Percentiles rank a stretch among this genome's conserved stretches.
Evolutionary conservation across 2,797 vertebrate genomes (phyloP).

Genomic region (Enteromius thamalakanensis): DNA sequence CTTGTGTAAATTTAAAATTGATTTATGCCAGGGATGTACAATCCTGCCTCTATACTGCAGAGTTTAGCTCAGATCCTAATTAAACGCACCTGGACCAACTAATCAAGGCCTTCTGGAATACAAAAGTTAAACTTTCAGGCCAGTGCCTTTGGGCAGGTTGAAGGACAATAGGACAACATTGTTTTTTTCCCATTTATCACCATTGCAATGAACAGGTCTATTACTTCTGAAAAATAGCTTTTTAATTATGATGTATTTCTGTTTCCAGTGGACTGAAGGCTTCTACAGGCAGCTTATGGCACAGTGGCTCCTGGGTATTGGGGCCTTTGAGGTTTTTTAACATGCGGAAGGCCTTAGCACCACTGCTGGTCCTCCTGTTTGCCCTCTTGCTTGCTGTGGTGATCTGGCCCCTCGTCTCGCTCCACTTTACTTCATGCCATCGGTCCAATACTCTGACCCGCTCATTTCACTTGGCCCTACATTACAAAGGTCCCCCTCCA

Average conservation of each 20-base stretch:
- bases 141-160: not conserved
- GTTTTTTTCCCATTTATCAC: not conserved
- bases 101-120: constrained; percentile 6
- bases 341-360: constrained; percentile 35
- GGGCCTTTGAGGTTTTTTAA: constrained; percentile 36
- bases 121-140: not conserved
- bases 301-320: constrained; percentile 12
- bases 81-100: constrained; percentile 11
- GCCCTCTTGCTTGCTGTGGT: constrained; percentile 67
- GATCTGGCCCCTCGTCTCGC: constrained; percentile 52
- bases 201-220: not conserved
- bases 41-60: not conserved
- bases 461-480: constrained; percentile 76
- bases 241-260: constrained; percentile 12
- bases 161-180: not conserved
- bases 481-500: constrained; percentile 84
- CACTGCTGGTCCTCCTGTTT: constrained; percentile 64
- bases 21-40: not conserved
- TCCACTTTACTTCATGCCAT: constrained; percentile 66
- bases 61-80: not conserved
- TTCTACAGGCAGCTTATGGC: constrained; percentile 2
- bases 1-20: not conserved
- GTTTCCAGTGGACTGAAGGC: constrained; percentile 26
- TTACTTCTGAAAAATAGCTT: not conserved
- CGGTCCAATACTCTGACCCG: constrained; percentile 59